Percentiles rank a stretch among this genome's conserved stretches.
Conservation (phyloP, 1,140 invertebrate genomes). For the Maconellicoccus hirsutus region DNA sequence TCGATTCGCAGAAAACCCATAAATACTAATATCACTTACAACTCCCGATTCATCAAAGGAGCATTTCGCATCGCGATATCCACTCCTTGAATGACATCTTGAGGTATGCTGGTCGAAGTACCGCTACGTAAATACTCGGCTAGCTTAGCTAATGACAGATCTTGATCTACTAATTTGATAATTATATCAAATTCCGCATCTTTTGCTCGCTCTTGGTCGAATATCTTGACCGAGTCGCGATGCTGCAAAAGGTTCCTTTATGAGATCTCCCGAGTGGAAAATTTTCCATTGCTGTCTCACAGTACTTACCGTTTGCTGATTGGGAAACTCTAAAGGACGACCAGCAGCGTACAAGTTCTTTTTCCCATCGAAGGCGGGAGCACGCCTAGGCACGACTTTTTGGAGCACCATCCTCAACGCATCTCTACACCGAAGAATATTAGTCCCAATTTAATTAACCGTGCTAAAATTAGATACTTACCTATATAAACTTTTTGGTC, state of each 20-base stretch:
- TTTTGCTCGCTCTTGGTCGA: conserved; percentile 36
- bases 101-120: conserved; percentile 40
- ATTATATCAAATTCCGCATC: conserved; percentile 43
- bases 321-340: neutral
- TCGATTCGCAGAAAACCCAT: too few relatives aligned
- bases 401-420: conserved; percentile 33
- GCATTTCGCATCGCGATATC: conserved; percentile 67
- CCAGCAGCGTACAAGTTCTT: conserved; percentile 48
- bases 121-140: conserved; percentile 38
- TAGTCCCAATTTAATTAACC: conserved; percentile 17
- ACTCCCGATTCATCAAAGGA: conserved; percentile 24
- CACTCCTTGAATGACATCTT: conserved; percentile 58
- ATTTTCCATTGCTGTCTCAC: neutral
- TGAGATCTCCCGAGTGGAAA: neutral
- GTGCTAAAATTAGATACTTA: conserved; percentile 24
- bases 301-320: neutral
- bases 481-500: conserved; percentile 36
- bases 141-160: conserved; percentile 37
- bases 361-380: conserved; percentile 59
- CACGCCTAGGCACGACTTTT: conserved; percentile 31
- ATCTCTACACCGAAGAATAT: conserved; percentile 25
- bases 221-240: conserved; percentile 27
- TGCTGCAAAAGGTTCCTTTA: conserved; percentile 15
- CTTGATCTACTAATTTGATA: conserved; percentile 41
- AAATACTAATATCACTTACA: too few relatives aligned